phyloP scores from a whole-genome alignment of 2,113 vertebrate species.

The Hippocampus barbouri region DNA sequence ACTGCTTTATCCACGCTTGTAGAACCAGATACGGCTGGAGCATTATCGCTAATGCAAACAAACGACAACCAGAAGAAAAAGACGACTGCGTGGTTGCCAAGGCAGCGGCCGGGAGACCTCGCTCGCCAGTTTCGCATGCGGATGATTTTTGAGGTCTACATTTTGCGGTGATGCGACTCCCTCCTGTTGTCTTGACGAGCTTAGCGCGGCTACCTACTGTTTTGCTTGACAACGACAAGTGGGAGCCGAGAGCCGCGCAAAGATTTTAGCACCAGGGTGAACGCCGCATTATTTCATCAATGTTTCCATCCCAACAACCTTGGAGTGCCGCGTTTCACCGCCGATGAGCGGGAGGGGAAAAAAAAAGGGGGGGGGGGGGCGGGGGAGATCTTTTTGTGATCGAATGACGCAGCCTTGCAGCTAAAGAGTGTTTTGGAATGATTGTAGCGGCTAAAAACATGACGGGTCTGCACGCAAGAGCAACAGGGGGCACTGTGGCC shows the following conservation, averaged over 20 bases:
- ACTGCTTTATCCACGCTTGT: not conserved
- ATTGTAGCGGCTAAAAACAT: too few relatives aligned
- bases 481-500: too few relatives aligned
- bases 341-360: not conserved
- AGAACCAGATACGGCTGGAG: not conserved
- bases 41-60: not conserved
- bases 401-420: not conserved
- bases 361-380: not conserved
- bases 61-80: not conserved
- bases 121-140: not conserved
- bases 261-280: conserved; percentile 5
- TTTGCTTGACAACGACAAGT: not conserved
- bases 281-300: conserved; percentile 16
- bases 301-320: conserved; percentile 36
- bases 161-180: not conserved
- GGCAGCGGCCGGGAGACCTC: not conserved
- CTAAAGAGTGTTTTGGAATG: not conserved
- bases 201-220: not conserved
- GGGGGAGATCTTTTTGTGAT: not conserved
- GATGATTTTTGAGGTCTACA: not conserved
- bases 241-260: not conserved
- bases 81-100: not conserved
- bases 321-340: conserved; percentile 35
- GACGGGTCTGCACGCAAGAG: too few relatives aligned
- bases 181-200: not conserved